Evolutionary conservation across 2,888 invertebrate species (phyloP), one percentile per base, ranked within the genome.

Genomic region (Beris chalybata): DNA sequence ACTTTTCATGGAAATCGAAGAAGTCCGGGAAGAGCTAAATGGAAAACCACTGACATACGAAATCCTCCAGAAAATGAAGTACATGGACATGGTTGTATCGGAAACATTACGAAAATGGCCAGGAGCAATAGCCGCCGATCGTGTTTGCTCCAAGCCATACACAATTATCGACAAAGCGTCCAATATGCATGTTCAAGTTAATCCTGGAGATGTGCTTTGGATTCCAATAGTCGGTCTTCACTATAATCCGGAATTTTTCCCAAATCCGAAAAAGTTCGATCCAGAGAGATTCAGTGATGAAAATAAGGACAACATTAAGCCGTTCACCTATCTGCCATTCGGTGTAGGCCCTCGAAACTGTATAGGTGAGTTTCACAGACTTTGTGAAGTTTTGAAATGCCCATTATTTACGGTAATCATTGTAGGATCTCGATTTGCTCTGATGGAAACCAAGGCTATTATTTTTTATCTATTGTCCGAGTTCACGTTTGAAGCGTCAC

Each of bases 331-430:
- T 69, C 71, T 83, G 71, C 85, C 86, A 0, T 87, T 86, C 64
- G 87, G 86, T 2, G 48, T 80, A 0, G 88, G 88, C 3, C 87
- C 85, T 2, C 82, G 87, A 65, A 86, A 83, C 73, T 88, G 88
- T 71, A 65, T 65, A 12, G 65, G 65, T 65, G 45, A 30, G 53
- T 29, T 48, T 48, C 15, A 44, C n/a, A n/a, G 44, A 67, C 32
- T 44, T 44, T 44, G 44, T 44, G n/a, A 2, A n/a, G 70, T 73
- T 2, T 72, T 74, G 13, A 76, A 75, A 77, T 43, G 15, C 5
- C 29, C 22, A 29, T 13, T 4, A 30, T 52, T 52, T 29, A 54
- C 31, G 22, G 22, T 22, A 22, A 22, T 22, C 22, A 22, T 56
- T 32, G 5, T 12, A 56, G 55, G 55, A 6, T 67, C 57, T 5